A percentile compares a stretch with the other conserved stretches of the same genome.
phyloP scores from a whole-genome alignment of 2,888 invertebrate genomes.

The Fragum fragum region DNA sequence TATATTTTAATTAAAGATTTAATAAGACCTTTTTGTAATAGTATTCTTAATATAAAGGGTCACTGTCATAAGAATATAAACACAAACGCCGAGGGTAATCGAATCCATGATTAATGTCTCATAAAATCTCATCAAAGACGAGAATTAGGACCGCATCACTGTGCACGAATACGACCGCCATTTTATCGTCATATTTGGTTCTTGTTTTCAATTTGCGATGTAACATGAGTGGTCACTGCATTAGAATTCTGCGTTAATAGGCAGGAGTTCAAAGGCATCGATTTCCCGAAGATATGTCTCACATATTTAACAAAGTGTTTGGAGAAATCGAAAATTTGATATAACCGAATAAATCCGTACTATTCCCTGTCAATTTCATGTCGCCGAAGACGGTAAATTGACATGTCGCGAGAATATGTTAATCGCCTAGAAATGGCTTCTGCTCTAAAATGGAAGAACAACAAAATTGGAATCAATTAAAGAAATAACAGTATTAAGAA shows the following conservation, averaged over 20 bases:
- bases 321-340: constrained; percentile 23
- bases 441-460: no score
- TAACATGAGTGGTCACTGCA: constrained; percentile 32
- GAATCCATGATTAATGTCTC: constrained; percentile 53
- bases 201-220: constrained; percentile 21
- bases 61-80: constrained; percentile 23
- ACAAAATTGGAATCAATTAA: no score
- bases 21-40: no score
- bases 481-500: no score
- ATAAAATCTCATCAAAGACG: constrained; percentile 53
- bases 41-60: not conserved
- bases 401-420: constrained; percentile 15
- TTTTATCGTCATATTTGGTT: constrained; percentile 27
- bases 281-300: constrained; percentile 28
- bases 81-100: constrained; percentile 41
- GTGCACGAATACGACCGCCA: constrained; percentile 35
- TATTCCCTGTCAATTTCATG: constrained; percentile 16
- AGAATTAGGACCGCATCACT: constrained; percentile 51
- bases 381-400: constrained; percentile 5
- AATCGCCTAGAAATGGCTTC: not conserved
- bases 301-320: constrained; percentile 13
- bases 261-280: constrained; percentile 16
- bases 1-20: no score
- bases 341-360: constrained; percentile 19
- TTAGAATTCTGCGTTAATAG: constrained; percentile 23